These are phyloP conservation scores for Euleptes europaea DNA, from an alignment of 2,113 vertebrate genomes.

Conservation along the genomic window DNA sequence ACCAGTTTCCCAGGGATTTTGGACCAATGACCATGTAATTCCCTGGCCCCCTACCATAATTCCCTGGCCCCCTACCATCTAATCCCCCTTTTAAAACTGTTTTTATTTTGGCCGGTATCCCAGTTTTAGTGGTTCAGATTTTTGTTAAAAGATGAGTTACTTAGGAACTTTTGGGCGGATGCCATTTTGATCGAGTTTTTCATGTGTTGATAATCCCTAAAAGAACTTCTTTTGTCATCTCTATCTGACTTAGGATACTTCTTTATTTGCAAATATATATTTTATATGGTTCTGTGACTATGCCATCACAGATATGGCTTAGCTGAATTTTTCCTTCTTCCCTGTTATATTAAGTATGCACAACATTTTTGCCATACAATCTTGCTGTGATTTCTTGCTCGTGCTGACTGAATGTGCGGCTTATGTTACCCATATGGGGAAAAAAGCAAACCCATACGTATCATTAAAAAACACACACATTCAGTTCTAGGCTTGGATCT, in stretches of 20 bases:
- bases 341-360: background rate
- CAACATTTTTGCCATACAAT: background rate
- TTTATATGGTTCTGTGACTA: background rate
- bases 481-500: background rate
- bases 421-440: background rate
- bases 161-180: no score
- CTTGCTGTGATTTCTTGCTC: background rate
- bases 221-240: background rate
- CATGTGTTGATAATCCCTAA: no score
- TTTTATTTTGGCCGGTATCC: no score
- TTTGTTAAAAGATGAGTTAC: no score
- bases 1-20: no score
- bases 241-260: no score
- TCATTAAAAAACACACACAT: background rate
- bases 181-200: no score
- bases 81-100: no score
- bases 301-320: background rate
- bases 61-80: no score
- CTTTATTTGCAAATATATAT: background rate
- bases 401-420: background rate
- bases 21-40: no score
- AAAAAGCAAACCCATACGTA: background rate
- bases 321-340: background rate
- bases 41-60: no score
- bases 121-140: no score